phyloP scores from a whole-genome alignment of 30 jellyfish, hydroid and myxozoan genomes.

The Hydra vulgaris region DNA sequence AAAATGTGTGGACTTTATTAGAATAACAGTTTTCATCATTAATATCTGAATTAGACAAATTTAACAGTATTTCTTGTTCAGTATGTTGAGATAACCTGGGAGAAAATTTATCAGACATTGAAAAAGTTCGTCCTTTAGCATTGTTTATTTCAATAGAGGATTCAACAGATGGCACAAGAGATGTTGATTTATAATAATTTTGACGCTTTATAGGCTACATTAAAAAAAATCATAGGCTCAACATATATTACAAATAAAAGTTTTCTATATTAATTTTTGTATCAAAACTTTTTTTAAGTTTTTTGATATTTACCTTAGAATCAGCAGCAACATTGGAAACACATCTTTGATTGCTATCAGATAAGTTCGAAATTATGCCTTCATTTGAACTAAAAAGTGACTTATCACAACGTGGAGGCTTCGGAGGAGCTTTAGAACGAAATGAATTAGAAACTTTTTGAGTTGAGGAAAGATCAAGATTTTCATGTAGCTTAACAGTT shows the following conservation, averaged over 20 bases:
- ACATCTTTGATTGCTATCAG: not conserved
- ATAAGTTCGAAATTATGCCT: not conserved
- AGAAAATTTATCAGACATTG: not conserved
- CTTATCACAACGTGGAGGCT: slow-evolving; percentile 21
- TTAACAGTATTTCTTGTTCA: not conserved
- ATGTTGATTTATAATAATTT: not conserved
- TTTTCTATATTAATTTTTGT: no score
- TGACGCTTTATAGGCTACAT: not conserved
- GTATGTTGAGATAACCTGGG: not conserved
- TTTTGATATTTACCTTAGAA: no score
- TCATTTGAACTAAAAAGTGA: not conserved
- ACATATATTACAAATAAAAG: not conserved
- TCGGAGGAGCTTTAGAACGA: slow-evolving; percentile 24
- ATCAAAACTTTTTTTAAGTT: no score
- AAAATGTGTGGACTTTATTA: not conserved
- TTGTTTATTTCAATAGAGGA: not conserved
- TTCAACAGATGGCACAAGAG: no score
- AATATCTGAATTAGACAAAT: not conserved
- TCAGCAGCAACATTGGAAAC: no score
- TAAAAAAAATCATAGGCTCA: not conserved
- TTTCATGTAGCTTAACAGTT: not conserved
- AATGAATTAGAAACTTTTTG: slow-evolving; percentile 16
- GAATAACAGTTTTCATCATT: not conserved
- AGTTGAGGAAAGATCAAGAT: not conserved
- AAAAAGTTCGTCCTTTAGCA: not conserved